Evolutionary conservation across 2,888 invertebrate genomes (phyloP).

Genomic region (Tachystola acroxantha): DNA sequence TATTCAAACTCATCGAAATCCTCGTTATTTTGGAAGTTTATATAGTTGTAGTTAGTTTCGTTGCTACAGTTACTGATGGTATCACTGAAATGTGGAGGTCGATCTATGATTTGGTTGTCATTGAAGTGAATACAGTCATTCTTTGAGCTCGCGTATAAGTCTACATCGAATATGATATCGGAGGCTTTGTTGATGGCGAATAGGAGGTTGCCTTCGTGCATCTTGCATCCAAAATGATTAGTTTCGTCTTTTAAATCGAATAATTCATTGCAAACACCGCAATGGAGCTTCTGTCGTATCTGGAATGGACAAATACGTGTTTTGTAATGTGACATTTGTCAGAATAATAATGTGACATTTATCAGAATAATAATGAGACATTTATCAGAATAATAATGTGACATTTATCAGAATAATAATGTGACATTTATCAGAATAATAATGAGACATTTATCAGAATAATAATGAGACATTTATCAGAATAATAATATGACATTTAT

Average conservation of each 20-base stretch:
- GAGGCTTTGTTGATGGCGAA: constrained; percentile 22
- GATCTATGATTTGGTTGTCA: constrained; percentile 10
- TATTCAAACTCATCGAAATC: constrained; percentile 7
- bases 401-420: no score
- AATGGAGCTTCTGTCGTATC: constrained; percentile 29
- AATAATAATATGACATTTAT: no score
- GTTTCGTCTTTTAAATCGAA: constrained; percentile 9
- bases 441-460: no score
- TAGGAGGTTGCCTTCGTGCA: constrained; percentile 21
- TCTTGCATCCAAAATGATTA: constrained; percentile 18
- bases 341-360: no score
- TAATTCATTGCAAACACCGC: constrained; percentile 30
- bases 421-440: no score
- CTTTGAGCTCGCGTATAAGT: constrained; percentile 2
- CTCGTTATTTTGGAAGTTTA: constrained; percentile 6
- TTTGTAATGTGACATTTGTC: no score
- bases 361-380: no score
- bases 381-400: no score
- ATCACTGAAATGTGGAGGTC: background rate
- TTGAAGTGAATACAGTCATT: constrained; percentile 17
- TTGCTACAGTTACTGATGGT: background rate
- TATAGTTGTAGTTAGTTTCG: background rate
- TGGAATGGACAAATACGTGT: constrained; percentile 16
- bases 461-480: no score
- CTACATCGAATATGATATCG: constrained; percentile 15